Evolutionary conservation across 2,888 invertebrate genomes (phyloP), one percentile per base, ranked within the genome.

Genomic region (Diadegma fenestrale): DNA sequence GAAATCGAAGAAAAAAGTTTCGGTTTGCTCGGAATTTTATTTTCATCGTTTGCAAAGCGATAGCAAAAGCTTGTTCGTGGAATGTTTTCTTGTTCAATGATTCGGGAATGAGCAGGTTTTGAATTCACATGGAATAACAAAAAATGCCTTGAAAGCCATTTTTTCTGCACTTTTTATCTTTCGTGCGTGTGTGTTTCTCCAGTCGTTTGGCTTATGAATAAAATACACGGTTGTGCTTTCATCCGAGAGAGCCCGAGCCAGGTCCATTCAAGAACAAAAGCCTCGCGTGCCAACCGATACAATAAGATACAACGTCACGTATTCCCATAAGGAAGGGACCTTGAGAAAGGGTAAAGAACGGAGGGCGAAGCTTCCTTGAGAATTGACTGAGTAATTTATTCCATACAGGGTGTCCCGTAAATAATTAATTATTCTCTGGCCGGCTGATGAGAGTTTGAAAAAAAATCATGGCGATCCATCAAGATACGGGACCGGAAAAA

Each of bases 251-350:
- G 63, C 30, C 26, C 66, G 61, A 75, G 68, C 41, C 30, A 43
- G 48, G 43, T 83, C 51, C 66, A 51, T 79, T 43, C 73, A 75
- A 45, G 83, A 69, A 75, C 75, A 79, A 83, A 83, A 83, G 78
- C 61, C 48, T 33, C 10, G 43, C 43, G 10, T 61, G 66, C 22
- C 45, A 41, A 61, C 45, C 58, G 48, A 26, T 75, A 69, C 79
- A 79, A 75, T 73, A 68, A n/a, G 58, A 69, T 72, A 54, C 22
- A 37, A 68, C 51, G 83, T 79, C 79, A 79, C 79, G 83, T 83
- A 83, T 73, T 75, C 79, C 73, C 79, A 79, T 69, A 73, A 83
- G 83, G 68, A 81, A 81, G 75, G 58, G 75, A 83, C 69, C 68
- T 72, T 69, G 51, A 83, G 79, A 83, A 83, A 83, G 83, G 83